Base-by-base conservation (phyloP, 2,113 vertebrate species). In the Sander lucioperca region DNA sequence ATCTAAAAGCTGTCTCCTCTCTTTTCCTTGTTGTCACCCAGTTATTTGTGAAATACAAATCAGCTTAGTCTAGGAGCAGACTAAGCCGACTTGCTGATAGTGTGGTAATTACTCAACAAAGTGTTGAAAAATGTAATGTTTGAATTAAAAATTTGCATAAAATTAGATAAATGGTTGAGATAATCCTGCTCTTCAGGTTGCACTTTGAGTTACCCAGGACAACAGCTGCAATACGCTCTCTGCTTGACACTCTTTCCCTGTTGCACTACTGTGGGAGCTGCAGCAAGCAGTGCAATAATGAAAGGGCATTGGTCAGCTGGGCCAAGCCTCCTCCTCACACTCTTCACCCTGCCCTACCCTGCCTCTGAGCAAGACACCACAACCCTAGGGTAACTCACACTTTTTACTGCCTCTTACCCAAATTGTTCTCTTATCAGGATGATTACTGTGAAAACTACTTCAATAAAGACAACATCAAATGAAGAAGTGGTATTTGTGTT, bases 231-330 rank as follows among this genome's bases (percentile, higher is more conserved):
- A n/a, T 36, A 74, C 9, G n/a, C 84, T 85, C 93, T 86, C 92
- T 94, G 96, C 94, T 93, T 96, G 96, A 93, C 91, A 96, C 97
- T 97, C 97, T 97, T 97, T 97, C 97, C 95, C 95, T 97, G 96
- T 97, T 97, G 97, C 97, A 97, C 97, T 97, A 97, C 97, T 97
- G 97, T 97, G 94, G 94, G 90, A 93, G 93, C 91, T 93, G 87
- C 86, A 95, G 94, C 94, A 88, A 97, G 97, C 97, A 97, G 97
- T 97, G 97, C 97, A 97, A 97, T 97, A 96, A 97, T 96, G 97
- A 97, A 97, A 97, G 97, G 96, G 97, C 97, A 95, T 97, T 96
- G 92, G 95, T 96, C 93, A 93, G 94, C 90, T 80, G 86, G 85
- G 92, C 83, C 67, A 10, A 16, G 45, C 74, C 33, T n/a, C 77